Evolutionary conservation across 2,113 vertebrate species (phyloP).

Genomic region (Phylloscopus whistleri): DNA sequence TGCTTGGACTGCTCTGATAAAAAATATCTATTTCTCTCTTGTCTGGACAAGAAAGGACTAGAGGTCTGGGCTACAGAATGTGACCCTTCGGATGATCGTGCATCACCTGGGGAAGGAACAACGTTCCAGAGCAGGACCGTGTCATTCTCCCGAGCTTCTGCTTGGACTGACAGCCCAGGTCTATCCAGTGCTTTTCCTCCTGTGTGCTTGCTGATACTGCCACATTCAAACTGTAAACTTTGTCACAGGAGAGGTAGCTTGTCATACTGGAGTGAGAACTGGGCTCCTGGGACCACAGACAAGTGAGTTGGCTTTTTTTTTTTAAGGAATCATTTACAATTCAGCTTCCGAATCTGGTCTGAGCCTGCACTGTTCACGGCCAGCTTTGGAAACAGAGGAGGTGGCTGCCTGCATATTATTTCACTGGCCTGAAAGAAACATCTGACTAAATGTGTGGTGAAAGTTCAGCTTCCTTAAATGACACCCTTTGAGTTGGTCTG

Average conservation of each 20-base stretch:
- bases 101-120: neutral
- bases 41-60: neutral
- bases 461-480: neutral
- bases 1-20: neutral
- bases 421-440: neutral
- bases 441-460: neutral
- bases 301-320: neutral
- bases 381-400: neutral
- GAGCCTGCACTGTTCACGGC: neutral
- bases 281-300: neutral
- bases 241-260: neutral
- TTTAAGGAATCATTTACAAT: neutral
- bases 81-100: neutral
- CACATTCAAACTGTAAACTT: neutral
- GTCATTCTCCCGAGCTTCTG: neutral
- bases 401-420: neutral
- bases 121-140: neutral
- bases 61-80: neutral
- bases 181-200: neutral
- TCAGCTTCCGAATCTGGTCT: neutral
- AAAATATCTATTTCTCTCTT: neutral
- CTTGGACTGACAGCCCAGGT: neutral
- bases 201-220: neutral
- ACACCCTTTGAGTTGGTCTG: neutral
- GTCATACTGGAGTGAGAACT: neutral